Evolutionary conservation across 1,140 invertebrate species (phyloP), one percentile per base, ranked within the genome.

Genomic region (Zeugodacus cucurbitae): DNA sequence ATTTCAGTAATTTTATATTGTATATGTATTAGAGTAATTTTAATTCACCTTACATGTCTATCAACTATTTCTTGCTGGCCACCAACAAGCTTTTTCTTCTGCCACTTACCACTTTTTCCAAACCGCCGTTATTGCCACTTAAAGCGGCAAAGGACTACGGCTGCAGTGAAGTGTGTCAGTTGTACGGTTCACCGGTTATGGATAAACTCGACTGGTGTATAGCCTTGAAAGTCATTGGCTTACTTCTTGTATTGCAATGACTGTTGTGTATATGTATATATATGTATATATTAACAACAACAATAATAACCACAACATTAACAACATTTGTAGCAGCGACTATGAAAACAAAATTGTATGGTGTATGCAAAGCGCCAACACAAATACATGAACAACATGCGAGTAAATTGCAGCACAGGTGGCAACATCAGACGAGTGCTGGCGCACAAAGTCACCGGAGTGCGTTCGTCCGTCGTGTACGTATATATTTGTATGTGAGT

Each of bases 171-270:
- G 74, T 82, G 74, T 48, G 74, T 82, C 41, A 82, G 74, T 48
- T 26, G 74, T 34, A 82, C 74, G 74, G 41, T 82, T 82, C 74
- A 82, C 41, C 41, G 74, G n/a, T 26, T 82, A 41, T 48, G 74
- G 74, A 48, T 82, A 82, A 82, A 82, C 41, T 48, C n/a, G 74
- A 48, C 34, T 82, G 41, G 41, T 41, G 20, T 26, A 29, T 22
- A 82, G 74, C 74, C 74, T 82, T 82, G 37, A 82, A 82, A 82
- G 74, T 26, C 41, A 82, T 74, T 82, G 74, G 74, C 74, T 82
- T 82, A 82, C n/a, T 82, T 82, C 41, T 82, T 48, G 26, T 29
- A 29, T 26, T 82, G 74, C 41, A 82, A 26, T n/a, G 48, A 6
- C 11, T 29, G 74, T n/a, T 48, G 48, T 37, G 22, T 11, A 48